Evolutionary conservation across 2,888 invertebrate genomes (phyloP), one percentile per base, ranked within the genome.

Genomic region (Cotesia congregata): DNA sequence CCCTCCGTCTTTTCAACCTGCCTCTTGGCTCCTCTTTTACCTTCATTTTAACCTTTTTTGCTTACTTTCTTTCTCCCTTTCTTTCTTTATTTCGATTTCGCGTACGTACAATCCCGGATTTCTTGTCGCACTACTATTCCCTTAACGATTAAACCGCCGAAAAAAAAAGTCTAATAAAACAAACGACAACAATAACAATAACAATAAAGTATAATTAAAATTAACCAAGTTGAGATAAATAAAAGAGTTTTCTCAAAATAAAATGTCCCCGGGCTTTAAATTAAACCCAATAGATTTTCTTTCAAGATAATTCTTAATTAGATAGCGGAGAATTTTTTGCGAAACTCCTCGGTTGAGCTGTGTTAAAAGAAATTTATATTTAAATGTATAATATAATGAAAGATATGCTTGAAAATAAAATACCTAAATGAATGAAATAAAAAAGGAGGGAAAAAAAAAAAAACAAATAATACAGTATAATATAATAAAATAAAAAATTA

Each of bases 41-140:
- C 30, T 67, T 71, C 75, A 74, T 73, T 59, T 67, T 78, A 77
- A 77, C 71, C 77, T 78, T 78, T 81, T 80, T 82, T 17, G 30
- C 0, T 20, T 50, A 73, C 75, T 74, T 77, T 78, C 77, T 80
- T 77, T 78, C 77, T 80, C 74, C 79, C 77, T 78, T 80, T 78
- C 77, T 80, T 75, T 80, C 77, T 78, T 80, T 77, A 75, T 62
- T 77, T 80, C 80, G 78, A 78, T 80, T 76, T 80, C 78, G 78
- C 77, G 78, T 78, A 78, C 77, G 78, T 78, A 77, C 40, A 72
- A 40, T 68, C 67, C 74, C 65, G 61, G 74, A 77, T 77, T 78
- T 77, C 79, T 75, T 75, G 76, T 78, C 78, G 77, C 68, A 20
- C 79, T 59, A 41, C 79, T 65, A 75, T 78, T 78, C 76, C 73